Evolutionary conservation across 1,140 invertebrate genomes (phyloP).

Genomic region (Charaxes varanes): DNA sequence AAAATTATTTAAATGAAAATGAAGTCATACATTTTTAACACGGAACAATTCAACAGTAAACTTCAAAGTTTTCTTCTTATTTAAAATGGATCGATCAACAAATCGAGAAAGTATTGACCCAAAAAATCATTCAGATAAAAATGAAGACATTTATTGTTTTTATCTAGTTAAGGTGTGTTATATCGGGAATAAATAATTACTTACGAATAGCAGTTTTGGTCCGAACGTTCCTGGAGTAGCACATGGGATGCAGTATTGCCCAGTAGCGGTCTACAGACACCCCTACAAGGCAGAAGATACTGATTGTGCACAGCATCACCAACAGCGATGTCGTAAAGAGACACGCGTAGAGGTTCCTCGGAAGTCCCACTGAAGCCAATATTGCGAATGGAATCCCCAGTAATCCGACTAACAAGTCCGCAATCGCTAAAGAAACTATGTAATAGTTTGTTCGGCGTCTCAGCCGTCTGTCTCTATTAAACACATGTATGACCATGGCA

Average conservation of each 20-base stretch:
- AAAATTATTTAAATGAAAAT: too few species aligned
- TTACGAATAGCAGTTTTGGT: constrained; percentile 89
- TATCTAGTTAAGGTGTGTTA: too few species aligned
- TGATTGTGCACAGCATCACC: constrained; percentile 92
- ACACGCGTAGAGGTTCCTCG: constrained; percentile 86
- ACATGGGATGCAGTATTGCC: constrained; percentile 93
- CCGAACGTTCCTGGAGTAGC: constrained; percentile 89
- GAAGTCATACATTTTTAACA: too few species aligned
- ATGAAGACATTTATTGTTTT: too few species aligned
- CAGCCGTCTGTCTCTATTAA: constrained; percentile 83
- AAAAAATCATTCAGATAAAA: too few species aligned
- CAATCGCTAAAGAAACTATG: constrained; percentile 90
- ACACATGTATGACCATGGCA: constrained; percentile 89
- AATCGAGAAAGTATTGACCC: too few species aligned
- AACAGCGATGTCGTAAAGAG: constrained; percentile 91
- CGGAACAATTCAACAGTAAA: too few species aligned
- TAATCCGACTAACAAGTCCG: constrained; percentile 87
- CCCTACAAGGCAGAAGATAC: constrained; percentile 92
- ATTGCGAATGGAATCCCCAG: constrained; percentile 91
- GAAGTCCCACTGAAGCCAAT: constrained; percentile 78
- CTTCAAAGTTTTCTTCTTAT: too few species aligned
- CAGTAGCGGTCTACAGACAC: constrained; percentile 94
- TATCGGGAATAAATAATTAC: too few species aligned
- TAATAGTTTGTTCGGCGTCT: constrained; percentile 92
- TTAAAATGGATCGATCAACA: too few species aligned